These are phyloP conservation scores for Dryobates pubescens DNA, from an alignment of 2,797 vertebrate species.

Conservation along the genomic window DNA sequence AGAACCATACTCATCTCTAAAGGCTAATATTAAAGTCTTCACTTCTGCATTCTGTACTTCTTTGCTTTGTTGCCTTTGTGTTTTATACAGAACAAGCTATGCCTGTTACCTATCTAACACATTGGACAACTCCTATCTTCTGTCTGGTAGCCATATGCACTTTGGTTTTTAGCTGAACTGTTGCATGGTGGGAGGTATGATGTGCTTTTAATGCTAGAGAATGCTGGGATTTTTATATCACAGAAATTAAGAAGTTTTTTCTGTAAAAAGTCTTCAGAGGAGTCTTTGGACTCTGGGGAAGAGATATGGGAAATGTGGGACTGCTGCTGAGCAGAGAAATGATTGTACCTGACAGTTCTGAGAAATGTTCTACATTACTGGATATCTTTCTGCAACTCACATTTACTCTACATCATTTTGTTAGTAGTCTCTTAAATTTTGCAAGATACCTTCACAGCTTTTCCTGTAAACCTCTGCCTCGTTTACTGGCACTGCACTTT, in stretches of 20 bases:
- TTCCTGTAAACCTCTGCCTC: background rate
- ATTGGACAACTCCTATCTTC: background rate
- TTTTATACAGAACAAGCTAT: background rate
- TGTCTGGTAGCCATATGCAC: background rate
- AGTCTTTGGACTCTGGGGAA: background rate
- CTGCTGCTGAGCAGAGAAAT: background rate
- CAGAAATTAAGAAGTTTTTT: background rate
- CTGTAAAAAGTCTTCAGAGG: background rate
- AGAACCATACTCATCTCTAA: background rate
- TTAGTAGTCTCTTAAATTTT: background rate
- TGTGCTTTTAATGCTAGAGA: background rate
- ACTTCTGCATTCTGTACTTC: background rate
- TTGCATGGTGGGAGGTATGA: background rate
- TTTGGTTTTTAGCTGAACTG: background rate
- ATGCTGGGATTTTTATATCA: background rate
- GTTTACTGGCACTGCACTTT: background rate
- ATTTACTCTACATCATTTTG: background rate
- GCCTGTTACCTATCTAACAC: background rate
- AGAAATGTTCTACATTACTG: background rate
- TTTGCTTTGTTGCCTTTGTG: background rate
- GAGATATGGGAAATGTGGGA: background rate
- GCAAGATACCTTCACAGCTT: background rate
- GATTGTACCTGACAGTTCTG: background rate
- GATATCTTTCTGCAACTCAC: background rate
- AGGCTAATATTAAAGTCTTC: background rate